Evolutionary conservation across 2,797 vertebrate genomes (phyloP).

Genomic region (Eremophila alpestris): DNA sequence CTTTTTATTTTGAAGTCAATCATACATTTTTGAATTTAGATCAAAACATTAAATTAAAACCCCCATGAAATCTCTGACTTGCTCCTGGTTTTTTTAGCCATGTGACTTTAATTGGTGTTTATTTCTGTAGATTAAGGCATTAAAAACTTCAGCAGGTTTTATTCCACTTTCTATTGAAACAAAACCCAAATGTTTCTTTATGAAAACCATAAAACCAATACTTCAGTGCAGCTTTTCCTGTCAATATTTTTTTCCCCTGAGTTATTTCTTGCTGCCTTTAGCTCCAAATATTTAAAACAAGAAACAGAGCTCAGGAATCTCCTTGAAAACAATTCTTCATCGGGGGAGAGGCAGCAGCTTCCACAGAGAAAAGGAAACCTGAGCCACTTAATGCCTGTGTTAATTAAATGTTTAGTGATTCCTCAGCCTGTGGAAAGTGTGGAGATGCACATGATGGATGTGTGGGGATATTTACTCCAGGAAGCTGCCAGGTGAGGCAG

Average conservation of each 20-base stretch:
- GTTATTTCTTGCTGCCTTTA: background rate
- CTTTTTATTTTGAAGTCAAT: background rate
- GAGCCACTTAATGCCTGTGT: background rate
- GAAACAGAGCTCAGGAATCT: background rate
- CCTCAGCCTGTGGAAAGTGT: background rate
- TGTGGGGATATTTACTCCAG: background rate
- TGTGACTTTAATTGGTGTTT: background rate
- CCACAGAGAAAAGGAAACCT: background rate
- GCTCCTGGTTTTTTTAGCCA: background rate
- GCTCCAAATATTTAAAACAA: background rate
- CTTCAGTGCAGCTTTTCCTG: background rate
- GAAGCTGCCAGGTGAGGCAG: background rate
- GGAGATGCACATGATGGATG: background rate
- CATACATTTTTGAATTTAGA: background rate
- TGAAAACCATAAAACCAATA: background rate
- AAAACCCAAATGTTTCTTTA: background rate
- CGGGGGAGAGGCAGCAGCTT: background rate
- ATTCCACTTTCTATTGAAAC: background rate
- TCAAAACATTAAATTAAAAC: background rate
- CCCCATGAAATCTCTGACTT: rapidly evolving
- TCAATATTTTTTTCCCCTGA: background rate
- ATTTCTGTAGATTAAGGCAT: background rate
- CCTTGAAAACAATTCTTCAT: background rate
- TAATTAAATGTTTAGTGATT: background rate
- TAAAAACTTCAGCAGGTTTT: background rate